These are phyloP conservation scores for Paramormyrops kingsleyae DNA, from an alignment of 2,113 vertebrate species.

Conservation along the genomic window DNA sequence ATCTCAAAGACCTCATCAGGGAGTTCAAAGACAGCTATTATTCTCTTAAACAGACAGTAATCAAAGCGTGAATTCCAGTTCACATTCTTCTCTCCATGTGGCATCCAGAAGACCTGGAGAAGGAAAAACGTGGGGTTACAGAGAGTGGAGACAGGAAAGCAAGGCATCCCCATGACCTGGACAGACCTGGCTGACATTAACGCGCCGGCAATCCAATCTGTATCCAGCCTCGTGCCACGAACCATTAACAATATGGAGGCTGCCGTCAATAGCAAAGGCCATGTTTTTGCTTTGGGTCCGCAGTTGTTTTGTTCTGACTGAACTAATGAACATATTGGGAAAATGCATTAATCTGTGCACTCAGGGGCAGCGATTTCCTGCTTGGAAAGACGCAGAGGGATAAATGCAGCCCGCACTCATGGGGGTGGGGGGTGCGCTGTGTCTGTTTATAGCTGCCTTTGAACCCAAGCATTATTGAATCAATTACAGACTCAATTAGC, in stretches of 20 bases:
- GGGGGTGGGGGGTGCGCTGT: not conserved
- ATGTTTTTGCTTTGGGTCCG: not conserved
- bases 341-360: not conserved
- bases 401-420: not conserved
- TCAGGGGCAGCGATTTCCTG: not conserved
- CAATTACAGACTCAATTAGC: constrained; percentile 11
- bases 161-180: not conserved
- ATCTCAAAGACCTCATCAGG: not conserved
- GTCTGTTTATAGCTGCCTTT: constrained; percentile 1
- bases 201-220: not conserved
- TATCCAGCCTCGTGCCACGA: not conserved
- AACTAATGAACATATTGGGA: not conserved
- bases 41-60: not conserved
- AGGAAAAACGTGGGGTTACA: not conserved
- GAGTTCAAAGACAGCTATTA: not conserved
- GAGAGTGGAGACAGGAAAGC: not conserved
- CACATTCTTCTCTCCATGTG: not conserved
- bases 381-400: not conserved
- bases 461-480: constrained; percentile 3
- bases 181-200: not conserved
- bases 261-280: not conserved
- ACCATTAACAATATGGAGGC: not conserved
- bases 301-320: not conserved
- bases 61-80: not conserved
- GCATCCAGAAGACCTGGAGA: not conserved